Base-by-base conservation (phyloP, 2,797 vertebrate genomes). In the Phrynocephalus vlangalii region DNA sequence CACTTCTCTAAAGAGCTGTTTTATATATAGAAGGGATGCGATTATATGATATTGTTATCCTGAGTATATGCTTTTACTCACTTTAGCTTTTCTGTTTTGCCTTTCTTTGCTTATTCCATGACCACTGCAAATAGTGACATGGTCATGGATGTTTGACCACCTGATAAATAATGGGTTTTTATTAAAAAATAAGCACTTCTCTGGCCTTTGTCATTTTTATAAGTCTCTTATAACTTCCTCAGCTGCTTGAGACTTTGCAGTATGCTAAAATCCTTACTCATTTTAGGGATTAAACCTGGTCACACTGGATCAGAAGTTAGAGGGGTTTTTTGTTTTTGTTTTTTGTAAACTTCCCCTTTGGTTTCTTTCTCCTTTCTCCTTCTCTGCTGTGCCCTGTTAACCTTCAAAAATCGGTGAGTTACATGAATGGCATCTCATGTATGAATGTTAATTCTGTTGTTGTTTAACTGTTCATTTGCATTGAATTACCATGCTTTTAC, bases 141-240 rank as follows among this genome's bases (percentile, higher is more conserved):
- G 15, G 10, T 88, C 75, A 91, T 28, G 84, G 15, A 1, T 63
- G 2, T 88, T 75, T 66, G 6, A 1, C 78, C 28, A 3, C 16
- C 79, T 71, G 56, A 82, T 76, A 91, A 91, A 87, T 86, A 87
- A 63, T 4, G 52, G 60, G 3, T 79, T 93, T 88, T 90, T 22
- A 72, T 22, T 0, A 84, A 82, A 82, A 92, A 84, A 0, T 0
- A 26, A 68, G 3, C 7, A 3, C 82, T 85, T 87, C 44, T 52
- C 13, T 2, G 30, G 70, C 67, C 79, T 0, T 66, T n/a, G 33
- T 60, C 20, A 0, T 0, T 3, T 3, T 33, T 1, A 0, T 4
- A 67, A 44, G 11, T 83, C 87, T 88, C 79, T 56, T 56, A 56
- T 56, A 56, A 56, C 52, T 56, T 56, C 52, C 13, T 56, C 52